Percentiles rank a stretch among this genome's conserved stretches.
Conservation (phyloP, 2,888 invertebrate species). For the Caenorhabditis macrosperma region DNA sequence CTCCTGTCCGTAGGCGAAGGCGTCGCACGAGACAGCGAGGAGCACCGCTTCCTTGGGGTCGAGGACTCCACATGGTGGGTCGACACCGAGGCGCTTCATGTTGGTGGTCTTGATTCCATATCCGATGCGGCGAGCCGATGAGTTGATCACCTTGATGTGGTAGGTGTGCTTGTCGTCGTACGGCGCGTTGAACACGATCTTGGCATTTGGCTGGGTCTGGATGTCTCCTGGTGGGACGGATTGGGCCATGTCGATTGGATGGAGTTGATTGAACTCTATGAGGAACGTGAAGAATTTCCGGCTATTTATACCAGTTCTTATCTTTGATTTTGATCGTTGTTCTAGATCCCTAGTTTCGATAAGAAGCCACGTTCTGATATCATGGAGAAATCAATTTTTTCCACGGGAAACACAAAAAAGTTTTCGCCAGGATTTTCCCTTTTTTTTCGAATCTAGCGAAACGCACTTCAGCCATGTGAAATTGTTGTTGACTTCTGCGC, state of each 20-base stretch:
- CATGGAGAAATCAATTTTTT: no score
- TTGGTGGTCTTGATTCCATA: constrained; percentile 72
- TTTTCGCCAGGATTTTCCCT: no score
- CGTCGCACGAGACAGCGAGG: constrained; percentile 55
- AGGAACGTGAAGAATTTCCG: no score
- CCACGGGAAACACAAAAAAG: no score
- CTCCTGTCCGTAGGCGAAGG: constrained; percentile 58
- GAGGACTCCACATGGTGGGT: constrained; percentile 70
- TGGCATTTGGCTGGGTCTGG: constrained; percentile 63
- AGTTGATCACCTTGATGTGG: constrained; percentile 72
- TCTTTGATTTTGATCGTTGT: no score
- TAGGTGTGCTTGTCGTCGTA: constrained; percentile 74
- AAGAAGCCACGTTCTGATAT: no score
- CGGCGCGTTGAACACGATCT: constrained; percentile 75
- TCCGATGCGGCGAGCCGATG: constrained; percentile 70
- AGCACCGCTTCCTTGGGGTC: constrained; percentile 70
- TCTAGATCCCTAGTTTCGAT: no score
- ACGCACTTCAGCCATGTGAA: no score
- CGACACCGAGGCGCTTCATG: constrained; percentile 71
- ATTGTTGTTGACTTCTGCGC: no score
- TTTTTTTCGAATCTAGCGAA: background rate
- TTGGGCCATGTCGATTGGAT: no score
- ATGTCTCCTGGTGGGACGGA: constrained; percentile 65
- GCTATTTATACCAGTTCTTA: no score
- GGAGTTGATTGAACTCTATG: no score